Percentiles rank a stretch among this genome's conserved stretches.
phyloP scores from a whole-genome alignment of 2,797 vertebrate genomes.

The Oryzias sinensis region DNA sequence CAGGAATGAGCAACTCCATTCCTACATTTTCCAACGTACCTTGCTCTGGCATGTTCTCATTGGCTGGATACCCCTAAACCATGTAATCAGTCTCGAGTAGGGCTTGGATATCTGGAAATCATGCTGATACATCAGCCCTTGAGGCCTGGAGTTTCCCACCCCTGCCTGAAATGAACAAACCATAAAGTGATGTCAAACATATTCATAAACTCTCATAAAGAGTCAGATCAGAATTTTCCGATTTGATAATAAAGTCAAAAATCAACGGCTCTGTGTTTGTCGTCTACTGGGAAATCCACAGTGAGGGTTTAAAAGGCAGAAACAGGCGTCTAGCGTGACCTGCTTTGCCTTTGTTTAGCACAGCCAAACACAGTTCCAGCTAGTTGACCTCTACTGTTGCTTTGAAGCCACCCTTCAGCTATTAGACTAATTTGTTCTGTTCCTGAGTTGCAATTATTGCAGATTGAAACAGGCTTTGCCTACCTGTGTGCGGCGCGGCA shows the following conservation, averaged over 20 bases:
- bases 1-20: too few relatives aligned
- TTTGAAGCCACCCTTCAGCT: conserved; percentile 56
- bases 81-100: too few relatives aligned
- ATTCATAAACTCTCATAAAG: too few relatives aligned
- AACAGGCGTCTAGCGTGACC: conserved; percentile 10
- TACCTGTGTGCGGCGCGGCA: conserved; percentile 21
- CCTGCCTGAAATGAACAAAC: too few relatives aligned
- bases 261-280: conserved; percentile 19
- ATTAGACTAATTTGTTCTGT: conserved; percentile 62
- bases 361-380: conserved; percentile 20
- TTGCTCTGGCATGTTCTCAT: too few relatives aligned
- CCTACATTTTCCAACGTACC: too few relatives aligned
- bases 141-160: too few relatives aligned
- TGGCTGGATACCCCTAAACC: too few relatives aligned
- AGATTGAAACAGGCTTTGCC: conserved; percentile 29
- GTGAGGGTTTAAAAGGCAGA: conserved; percentile 4
- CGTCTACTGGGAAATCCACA: conserved; percentile 6
- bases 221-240: too few relatives aligned
- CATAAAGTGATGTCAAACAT: too few relatives aligned
- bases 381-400: conserved; percentile 55
- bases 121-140: too few relatives aligned
- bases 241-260: neutral
- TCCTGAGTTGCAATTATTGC: conserved; percentile 56
- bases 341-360: conserved; percentile 45
- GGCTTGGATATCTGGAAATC: too few relatives aligned